A percentile compares a stretch with the other conserved stretches of the same genome.
Conservation (phyloP, 2,113 vertebrate species). For the Crocuta crocuta region DNA sequence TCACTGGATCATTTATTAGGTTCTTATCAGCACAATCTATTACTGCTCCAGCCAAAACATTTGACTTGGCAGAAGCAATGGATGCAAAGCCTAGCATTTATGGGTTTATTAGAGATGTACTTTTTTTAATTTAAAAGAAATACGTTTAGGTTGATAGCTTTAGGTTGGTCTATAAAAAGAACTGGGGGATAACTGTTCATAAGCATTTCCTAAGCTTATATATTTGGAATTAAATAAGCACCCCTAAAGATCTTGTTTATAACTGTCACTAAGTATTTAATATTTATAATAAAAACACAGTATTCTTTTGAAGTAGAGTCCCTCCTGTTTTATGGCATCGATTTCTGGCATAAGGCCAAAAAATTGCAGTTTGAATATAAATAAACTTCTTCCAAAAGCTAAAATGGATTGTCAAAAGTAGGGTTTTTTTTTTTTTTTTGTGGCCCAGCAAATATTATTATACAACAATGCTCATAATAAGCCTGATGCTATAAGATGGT, state of each 20-base stretch:
- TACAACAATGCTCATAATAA: background rate
- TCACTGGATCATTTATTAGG: conserved; percentile 61
- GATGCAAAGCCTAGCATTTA: conserved; percentile 16
- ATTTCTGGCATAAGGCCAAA: background rate
- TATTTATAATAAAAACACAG: conserved; percentile 55
- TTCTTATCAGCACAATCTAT: conserved; percentile 41
- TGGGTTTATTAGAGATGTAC: background rate
- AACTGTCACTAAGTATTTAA: conserved; percentile 43
- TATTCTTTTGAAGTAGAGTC: conserved; percentile 31
- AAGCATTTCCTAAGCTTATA: background rate
- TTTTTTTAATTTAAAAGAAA: background rate
- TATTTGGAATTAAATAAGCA: background rate
- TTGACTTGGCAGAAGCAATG: conserved; percentile 47
- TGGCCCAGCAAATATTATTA: conserved; percentile 6
- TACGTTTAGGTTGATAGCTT: background rate
- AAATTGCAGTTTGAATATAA: conserved; percentile 24
- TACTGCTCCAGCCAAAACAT: conserved; percentile 57
- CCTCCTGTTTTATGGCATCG: conserved; percentile 6
- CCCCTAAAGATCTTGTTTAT: background rate
- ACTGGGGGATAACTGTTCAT: background rate
- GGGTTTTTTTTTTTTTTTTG: background rate
- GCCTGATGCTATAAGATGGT: background rate
- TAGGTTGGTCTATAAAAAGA: background rate
- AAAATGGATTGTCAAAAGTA: background rate
- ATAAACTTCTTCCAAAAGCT: conserved; percentile 18